These are phyloP conservation scores for Drosophila mayaguana DNA, from an alignment of 2,888 invertebrate genomes.

Conservation along the genomic window DNA sequence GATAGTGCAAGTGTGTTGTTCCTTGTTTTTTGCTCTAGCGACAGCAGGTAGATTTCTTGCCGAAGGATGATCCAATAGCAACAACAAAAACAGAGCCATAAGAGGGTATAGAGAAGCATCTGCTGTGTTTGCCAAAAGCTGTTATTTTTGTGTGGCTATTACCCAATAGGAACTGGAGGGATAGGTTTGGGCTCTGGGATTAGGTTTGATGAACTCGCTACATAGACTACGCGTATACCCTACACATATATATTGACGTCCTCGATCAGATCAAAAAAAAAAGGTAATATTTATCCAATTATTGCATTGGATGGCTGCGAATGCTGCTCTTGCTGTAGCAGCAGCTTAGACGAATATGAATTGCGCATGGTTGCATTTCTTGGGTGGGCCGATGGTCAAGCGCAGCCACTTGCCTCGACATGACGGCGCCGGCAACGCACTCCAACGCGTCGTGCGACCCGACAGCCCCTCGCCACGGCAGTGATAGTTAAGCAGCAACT, in stretches of 20 bases:
- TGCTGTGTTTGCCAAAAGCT: not conserved
- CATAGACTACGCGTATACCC: slow-evolving; percentile 58
- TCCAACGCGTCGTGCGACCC: slow-evolving; percentile 92
- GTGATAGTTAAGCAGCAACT: slow-evolving; percentile 73
- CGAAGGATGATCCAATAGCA: too few relatives aligned
- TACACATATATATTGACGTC: slow-evolving; percentile 48
- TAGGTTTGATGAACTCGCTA: slow-evolving; percentile 44
- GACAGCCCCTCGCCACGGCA: slow-evolving; percentile 94
- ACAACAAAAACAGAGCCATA: not conserved
- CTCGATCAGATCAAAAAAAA: slow-evolving; percentile 38
- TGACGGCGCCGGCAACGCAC: slow-evolving; percentile 93
- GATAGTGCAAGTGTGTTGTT: not conserved
- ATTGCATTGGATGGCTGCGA: slow-evolving; percentile 2
- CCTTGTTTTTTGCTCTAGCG: not conserved
- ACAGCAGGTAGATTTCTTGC: not conserved
- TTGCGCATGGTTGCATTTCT: slow-evolving; percentile 84
- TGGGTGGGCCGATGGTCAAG: slow-evolving; percentile 85
- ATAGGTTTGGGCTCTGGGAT: not conserved
- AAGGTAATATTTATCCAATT: slow-evolving; percentile 1
- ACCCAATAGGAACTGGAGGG: not conserved
- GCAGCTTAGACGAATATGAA: slow-evolving; percentile 84
- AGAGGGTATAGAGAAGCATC: not conserved
- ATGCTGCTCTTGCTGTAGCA: slow-evolving; percentile 1
- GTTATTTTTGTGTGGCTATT: not conserved
- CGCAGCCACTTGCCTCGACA: slow-evolving; percentile 96